Evolutionary conservation across 2,888 invertebrate genomes (phyloP).

Genomic region (Drosophila diplacantha): DNA sequence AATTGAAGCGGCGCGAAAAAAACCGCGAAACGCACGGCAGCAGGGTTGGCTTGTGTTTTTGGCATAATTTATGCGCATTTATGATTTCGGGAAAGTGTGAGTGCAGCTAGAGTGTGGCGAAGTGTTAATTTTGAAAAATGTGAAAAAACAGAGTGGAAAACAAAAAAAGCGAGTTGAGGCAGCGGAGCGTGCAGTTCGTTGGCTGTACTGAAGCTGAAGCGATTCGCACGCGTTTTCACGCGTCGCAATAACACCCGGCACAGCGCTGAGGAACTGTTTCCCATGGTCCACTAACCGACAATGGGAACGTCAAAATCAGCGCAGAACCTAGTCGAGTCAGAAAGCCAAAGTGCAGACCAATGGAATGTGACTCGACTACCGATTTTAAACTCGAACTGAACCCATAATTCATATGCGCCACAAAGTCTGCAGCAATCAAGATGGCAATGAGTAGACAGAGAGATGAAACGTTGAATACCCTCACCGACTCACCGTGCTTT

Average conservation of each 20-base stretch:
- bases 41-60: conserved; percentile 65
- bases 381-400: conserved; percentile 40
- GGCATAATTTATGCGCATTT: conserved; percentile 68
- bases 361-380: conserved; percentile 65
- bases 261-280: conserved; percentile 44
- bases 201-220: conserved; percentile 32
- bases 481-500: background rate
- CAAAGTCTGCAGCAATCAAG: conserved; percentile 74
- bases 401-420: conserved; percentile 76
- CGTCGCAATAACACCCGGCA: conserved; percentile 20
- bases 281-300: conserved; percentile 72
- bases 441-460: conserved; percentile 45
- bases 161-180: conserved; percentile 14
- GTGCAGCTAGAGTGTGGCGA: conserved; percentile 43
- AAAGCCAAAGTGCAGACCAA: conserved; percentile 65
- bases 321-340: conserved; percentile 37
- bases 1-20: conserved; percentile 20
- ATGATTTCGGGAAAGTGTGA: conserved; percentile 22
- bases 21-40: conserved; percentile 34
- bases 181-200: conserved; percentile 32
- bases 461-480: conserved; percentile 15
- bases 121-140: conserved; percentile 66
- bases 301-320: conserved; percentile 44
- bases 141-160: conserved; percentile 18
- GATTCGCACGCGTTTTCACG: conserved; percentile 48